phyloP scores from a whole-genome alignment of 2,797 vertebrate species.

The Amazona finschi region DNA sequence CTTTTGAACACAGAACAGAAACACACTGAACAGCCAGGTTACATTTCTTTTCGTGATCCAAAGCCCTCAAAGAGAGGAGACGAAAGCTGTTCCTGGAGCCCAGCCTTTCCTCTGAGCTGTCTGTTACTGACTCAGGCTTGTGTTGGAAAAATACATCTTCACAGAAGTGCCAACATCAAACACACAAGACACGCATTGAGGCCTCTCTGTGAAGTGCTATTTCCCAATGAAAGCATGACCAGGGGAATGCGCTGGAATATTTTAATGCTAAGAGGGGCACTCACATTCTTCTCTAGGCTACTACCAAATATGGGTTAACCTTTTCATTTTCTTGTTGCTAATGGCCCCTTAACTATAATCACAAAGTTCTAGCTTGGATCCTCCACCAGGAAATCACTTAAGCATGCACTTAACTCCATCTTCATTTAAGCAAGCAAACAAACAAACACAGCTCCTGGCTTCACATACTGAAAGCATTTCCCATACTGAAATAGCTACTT shows the following conservation, averaged over 20 bases:
- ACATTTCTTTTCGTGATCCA: not conserved
- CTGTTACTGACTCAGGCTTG: conserved; percentile 31
- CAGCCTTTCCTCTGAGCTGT: conserved; percentile 47
- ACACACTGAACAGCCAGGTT: not conserved
- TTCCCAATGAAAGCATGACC: not conserved
- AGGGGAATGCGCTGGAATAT: not conserved
- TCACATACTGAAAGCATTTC: not conserved
- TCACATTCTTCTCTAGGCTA: not conserved
- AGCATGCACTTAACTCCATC: not conserved
- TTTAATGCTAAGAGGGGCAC: not conserved
- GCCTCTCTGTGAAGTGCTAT: not conserved
- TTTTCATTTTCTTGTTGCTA: not conserved
- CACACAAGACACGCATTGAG: not conserved
- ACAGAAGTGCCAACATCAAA: conserved; percentile 53
- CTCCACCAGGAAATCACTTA: not conserved
- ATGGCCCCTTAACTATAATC: not conserved
- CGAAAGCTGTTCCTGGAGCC: conserved; percentile 32
- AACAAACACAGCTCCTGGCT: not conserved
- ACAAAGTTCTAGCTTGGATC: conserved; percentile 1
- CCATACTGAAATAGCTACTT: not conserved
- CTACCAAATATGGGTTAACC: not conserved
- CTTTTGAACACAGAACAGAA: conserved; percentile 44
- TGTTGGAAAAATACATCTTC: conserved; percentile 49
- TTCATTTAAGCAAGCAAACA: not conserved
- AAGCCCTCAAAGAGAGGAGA: conserved; percentile 28